Conservation (phyloP, 2,113 vertebrate genomes). For the Tupaia tana region DNA sequence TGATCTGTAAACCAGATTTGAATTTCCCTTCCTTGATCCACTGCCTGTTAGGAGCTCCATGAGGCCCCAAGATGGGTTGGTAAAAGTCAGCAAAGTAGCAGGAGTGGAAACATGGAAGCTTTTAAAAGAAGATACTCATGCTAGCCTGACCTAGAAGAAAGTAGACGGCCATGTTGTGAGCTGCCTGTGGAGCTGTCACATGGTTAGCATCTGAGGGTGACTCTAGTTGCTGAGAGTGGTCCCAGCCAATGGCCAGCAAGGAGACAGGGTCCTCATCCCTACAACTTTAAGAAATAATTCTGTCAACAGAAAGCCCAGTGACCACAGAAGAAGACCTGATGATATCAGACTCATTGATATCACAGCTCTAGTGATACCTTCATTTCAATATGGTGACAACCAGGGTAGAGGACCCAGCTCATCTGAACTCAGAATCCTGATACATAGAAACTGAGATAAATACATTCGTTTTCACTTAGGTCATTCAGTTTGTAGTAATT, state of each 20-base stretch:
- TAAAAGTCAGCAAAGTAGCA: background rate
- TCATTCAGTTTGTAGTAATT: background rate
- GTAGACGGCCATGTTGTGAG: background rate
- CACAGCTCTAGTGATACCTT: background rate
- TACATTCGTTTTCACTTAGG: background rate
- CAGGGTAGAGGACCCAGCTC: background rate
- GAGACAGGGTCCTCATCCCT: background rate
- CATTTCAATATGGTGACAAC: background rate
- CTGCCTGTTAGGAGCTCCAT: background rate
- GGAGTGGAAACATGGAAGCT: background rate
- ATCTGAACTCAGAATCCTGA: background rate
- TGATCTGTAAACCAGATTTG: background rate
- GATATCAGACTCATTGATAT: background rate
- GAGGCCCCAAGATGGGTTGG: background rate
- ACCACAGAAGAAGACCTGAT: background rate
- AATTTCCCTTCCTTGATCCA: background rate
- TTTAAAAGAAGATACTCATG: background rate
- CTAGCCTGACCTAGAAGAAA: background rate
- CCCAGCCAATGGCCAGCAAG: background rate
- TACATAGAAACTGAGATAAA: background rate
- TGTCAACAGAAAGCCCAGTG: background rate
- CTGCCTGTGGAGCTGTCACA: background rate
- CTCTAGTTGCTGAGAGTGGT: background rate
- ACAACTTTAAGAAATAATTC: background rate
- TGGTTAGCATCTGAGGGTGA: background rate